Conservation (phyloP, 2,888 invertebrate genomes). For the Heliconius ethilla region DNA sequence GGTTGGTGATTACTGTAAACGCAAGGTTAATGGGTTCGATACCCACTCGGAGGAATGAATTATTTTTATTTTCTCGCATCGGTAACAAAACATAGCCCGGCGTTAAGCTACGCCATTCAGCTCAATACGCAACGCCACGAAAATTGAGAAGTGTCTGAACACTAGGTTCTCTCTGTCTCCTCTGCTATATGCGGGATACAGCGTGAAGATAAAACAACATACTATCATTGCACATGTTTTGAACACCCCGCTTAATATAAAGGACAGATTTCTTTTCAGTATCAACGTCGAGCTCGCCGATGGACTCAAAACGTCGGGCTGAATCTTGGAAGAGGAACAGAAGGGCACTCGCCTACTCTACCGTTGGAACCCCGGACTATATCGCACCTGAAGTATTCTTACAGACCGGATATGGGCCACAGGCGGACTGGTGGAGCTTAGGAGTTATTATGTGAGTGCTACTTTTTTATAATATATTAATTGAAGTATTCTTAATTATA, state of each 20-base stretch:
- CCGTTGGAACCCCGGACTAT: conserved; percentile 99
- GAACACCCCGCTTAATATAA: conserved; percentile 31
- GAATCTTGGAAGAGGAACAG: conserved; percentile 99
- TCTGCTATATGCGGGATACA: not conserved
- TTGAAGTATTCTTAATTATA: not conserved
- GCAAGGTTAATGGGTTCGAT: not conserved
- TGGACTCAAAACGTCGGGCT: conserved; percentile 98
- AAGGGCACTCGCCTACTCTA: conserved; percentile 95
- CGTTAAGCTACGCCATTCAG: not conserved
- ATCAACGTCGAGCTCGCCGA: conserved; percentile 80
- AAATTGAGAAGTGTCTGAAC: too few relatives aligned
- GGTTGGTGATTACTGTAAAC: not conserved
- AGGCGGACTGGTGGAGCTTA: conserved; percentile 99
- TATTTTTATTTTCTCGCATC: not conserved
- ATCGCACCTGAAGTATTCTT: conserved; percentile 99
- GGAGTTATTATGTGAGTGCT: conserved; percentile 97
- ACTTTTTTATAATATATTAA: not conserved
- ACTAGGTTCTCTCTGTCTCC: not conserved
- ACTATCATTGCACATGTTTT: not conserved
- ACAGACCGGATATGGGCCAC: conserved; percentile 98
- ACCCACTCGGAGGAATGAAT: not conserved
- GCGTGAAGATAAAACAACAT: not conserved
- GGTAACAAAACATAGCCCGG: not conserved
- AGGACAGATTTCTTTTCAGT: conserved; percentile 57
- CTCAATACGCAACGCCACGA: not conserved